Evolutionary conservation across 2,113 vertebrate species (phyloP), one percentile per base, ranked within the genome.

Genomic region (Poeciliopsis retropinna): DNA sequence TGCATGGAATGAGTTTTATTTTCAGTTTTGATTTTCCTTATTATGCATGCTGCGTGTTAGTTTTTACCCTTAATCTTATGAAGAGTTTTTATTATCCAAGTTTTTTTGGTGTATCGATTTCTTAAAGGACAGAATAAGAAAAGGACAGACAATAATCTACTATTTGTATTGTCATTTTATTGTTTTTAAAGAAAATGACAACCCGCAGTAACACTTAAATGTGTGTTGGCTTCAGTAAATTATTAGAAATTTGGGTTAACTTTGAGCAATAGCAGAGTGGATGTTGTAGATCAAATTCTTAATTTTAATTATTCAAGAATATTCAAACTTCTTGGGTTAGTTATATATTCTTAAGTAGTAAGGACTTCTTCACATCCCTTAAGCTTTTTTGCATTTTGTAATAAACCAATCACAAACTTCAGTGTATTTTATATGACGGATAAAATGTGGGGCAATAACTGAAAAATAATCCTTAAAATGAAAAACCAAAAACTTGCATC

Each of bases 1-100:
- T 27, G 8, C 34, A 12, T 64, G n/a, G 66, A 90, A 90, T 91
- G 47, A 90, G 29, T 17, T 60, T 5, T 37, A 12, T 12, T 60
- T 32, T 34, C 25, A 51, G 32, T 60, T 57, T 71, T 30, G 44
- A 19, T 32, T 41, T 9, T 47, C 27, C 70, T 84, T 8, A 14
- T 30, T 70, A n/a, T n/a, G 41, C n/a, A n/a, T 39, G 32, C 51
- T 57, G 51, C 2, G 22, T 34, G 61, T 63, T 31, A 3, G 29
- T 31, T 63, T 63, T 31, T 31, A 25, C 31, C 66, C 17, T 47
- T 19, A 19, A 17, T 47, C 15, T 6, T 2, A 6, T 47, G 17
- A 47, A 19, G 44, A 47, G 4, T 47, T 47, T 19, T 17, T 47
- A 19, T 17, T 47, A 5, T 15, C 44, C 4, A 47, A 47, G 44